Percentiles rank a stretch among this genome's conserved stretches.
Conservation (phyloP, 1,140 invertebrate species). For the Saccostrea echinata region DNA sequence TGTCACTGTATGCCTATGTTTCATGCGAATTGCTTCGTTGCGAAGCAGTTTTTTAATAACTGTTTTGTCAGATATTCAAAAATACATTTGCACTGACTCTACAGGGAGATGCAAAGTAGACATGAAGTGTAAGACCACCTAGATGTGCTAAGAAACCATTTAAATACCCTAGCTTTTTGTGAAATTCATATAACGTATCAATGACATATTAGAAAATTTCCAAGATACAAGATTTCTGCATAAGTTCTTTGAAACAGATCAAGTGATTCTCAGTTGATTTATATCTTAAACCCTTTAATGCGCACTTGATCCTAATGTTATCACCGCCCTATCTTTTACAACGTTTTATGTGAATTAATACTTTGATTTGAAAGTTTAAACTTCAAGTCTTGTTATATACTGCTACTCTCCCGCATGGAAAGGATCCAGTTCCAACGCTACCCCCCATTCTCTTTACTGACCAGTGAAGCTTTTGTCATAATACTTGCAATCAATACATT, state of each 20-base stretch:
- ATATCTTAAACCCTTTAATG: conserved; percentile 33
- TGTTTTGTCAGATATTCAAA: not conserved
- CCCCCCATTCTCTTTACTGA: not conserved
- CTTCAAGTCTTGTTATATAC: conserved; percentile 24
- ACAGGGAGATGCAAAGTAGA: conserved; percentile 2
- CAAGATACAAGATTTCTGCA: conserved; percentile 30
- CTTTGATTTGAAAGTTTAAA: conserved; percentile 39
- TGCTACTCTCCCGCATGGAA: not conserved
- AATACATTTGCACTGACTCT: not conserved
- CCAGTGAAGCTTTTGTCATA: conserved; percentile 7
- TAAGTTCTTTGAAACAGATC: conserved; percentile 35
- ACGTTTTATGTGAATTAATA: conserved; percentile 37
- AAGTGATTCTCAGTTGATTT: conserved; percentile 31
- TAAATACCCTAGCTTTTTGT: not conserved
- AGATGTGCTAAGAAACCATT: conserved; percentile 17
- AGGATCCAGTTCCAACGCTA: not conserved
- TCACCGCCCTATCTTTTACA: conserved; percentile 14
- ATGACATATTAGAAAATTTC: conserved; percentile 12
- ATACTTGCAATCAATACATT: conserved; percentile 31
- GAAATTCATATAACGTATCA: not conserved
- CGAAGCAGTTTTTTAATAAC: conserved; percentile 19
- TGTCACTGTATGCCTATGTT: too few species aligned
- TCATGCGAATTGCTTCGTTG: not conserved
- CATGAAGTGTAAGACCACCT: not conserved
- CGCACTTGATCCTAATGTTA: conserved; percentile 31